Evolutionary conservation across 2,888 invertebrate species (phyloP).

Genomic region (Cristatella mucedo): DNA sequence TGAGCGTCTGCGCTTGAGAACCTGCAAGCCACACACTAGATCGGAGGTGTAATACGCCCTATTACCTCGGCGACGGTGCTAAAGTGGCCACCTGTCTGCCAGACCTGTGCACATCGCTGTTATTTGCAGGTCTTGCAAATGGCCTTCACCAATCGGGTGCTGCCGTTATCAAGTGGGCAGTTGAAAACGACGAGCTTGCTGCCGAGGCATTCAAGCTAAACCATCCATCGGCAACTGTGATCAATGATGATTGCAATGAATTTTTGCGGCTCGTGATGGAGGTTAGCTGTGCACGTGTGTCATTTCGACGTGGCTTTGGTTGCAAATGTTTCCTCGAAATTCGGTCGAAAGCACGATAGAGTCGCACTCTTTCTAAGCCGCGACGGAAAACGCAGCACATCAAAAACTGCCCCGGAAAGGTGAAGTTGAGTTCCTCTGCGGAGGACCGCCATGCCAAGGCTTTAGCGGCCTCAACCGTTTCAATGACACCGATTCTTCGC

Average conservation of each 20-base stretch:
- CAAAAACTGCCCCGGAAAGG: constrained; percentile 54
- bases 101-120: too few relatives aligned
- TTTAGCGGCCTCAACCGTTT: constrained; percentile 79
- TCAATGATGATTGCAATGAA: constrained; percentile 62
- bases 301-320: too few relatives aligned
- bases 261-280: constrained; percentile 53
- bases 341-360: background rate
- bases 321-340: too few relatives aligned
- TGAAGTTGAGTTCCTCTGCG: constrained; percentile 65
- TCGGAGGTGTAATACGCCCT: too few relatives aligned
- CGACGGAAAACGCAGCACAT: constrained; percentile 23
- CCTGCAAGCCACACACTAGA: too few relatives aligned
- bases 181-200: constrained; percentile 60
- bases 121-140: constrained; percentile 49
- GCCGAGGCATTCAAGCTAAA: constrained; percentile 64
- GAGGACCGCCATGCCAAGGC: constrained; percentile 75
- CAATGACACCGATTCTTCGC: constrained; percentile 63
- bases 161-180: constrained; percentile 59
- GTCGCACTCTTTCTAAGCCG: background rate
- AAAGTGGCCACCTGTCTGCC: too few relatives aligned
- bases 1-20: too few relatives aligned
- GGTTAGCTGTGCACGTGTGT: constrained; percentile 25
- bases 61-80: too few relatives aligned
- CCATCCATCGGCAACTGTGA: constrained; percentile 55
- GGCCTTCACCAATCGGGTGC: constrained; percentile 47